Percentiles rank a stretch among this genome's conserved stretches.
Conservation (phyloP, 2,888 invertebrate genomes). For the Mesoligia furuncula region DNA sequence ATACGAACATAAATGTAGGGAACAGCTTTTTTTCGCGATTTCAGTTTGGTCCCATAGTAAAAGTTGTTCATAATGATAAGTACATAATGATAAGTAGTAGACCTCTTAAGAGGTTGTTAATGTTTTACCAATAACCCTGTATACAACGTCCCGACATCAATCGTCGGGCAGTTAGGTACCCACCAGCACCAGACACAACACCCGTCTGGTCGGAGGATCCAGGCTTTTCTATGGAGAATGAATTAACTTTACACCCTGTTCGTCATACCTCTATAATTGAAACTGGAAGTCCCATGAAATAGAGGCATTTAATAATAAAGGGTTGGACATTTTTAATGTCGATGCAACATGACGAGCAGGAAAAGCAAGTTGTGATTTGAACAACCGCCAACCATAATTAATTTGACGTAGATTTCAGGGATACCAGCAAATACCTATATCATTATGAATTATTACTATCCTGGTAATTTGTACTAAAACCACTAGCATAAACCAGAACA, state of each 20-base stretch:
- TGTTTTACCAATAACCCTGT: too few relatives aligned
- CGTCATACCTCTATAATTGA: too few relatives aligned
- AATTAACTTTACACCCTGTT: neutral
- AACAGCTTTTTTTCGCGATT: too few relatives aligned
- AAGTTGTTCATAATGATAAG: too few relatives aligned
- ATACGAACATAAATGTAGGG: too few relatives aligned
- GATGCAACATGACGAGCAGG: neutral
- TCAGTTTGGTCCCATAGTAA: too few relatives aligned
- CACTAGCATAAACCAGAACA: neutral
- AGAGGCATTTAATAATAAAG: neutral
- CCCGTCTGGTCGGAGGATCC: neutral
- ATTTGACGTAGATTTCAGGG: neutral
- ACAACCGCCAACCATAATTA: conserved; percentile 14
- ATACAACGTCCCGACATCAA: neutral
- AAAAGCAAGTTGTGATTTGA: neutral
- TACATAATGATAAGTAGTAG: too few relatives aligned
- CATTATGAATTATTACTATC: neutral
- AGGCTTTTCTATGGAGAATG: too few relatives aligned
- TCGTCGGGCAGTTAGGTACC: neutral
- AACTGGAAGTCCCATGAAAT: neutral
- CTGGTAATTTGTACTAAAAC: neutral
- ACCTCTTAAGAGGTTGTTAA: too few relatives aligned
- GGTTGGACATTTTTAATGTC: neutral
- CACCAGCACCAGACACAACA: neutral
- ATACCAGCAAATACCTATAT: neutral